Evolutionary conservation across 1,140 invertebrate species (phyloP), one percentile per base, ranked within the genome.

Genomic region (Semibalanus balanoides): DNA sequence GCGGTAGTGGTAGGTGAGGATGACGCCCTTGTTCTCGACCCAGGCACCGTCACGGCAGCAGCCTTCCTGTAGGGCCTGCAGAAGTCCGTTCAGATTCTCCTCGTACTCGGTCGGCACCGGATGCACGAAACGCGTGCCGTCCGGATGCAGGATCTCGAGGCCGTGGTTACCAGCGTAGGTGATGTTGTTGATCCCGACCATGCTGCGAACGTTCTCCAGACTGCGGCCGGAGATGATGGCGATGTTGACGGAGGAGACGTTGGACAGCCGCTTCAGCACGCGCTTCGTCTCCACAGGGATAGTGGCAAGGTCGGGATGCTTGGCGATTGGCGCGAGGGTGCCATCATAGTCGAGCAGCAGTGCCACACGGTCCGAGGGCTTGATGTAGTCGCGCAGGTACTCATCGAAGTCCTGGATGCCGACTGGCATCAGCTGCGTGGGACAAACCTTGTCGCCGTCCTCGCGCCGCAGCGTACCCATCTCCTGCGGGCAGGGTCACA

Each of bases 161-260:
- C 93, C 94, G 82, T 95, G 93, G 84, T 92, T 95, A 28, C 94
- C 94, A 0, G 93, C 93, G 82, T 95, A 95, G 0, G 93, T 96
- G 29, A 95, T 93, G 74, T 91, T 79, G 78, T 93, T 90, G 78
- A 95, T 94, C 3, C 92, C 93, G 35, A 96, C 88, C 93, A 94
- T 95, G 78, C 90, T 87, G 80, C 92, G 94, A 0, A 95, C 92
- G 82, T 95, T 94, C 79, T 92, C 89, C 27, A 95, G 91, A 81
- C 91, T 93, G 76, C 93, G 86, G 17, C 93, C 93, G 5, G 93
- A 94, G 70, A 95, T 90, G 78, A 96, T 91, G 27, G 93, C 92
- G 79, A 95, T 92, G 81, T 93, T 93, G 1, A 94, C 91, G 81
- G 95, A 93, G 0, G 92, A 88, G 84, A 93, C 89, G 82, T 94